Conservation (phyloP, 2,888 invertebrate genomes). For the Dromius quadrimaculatus region DNA sequence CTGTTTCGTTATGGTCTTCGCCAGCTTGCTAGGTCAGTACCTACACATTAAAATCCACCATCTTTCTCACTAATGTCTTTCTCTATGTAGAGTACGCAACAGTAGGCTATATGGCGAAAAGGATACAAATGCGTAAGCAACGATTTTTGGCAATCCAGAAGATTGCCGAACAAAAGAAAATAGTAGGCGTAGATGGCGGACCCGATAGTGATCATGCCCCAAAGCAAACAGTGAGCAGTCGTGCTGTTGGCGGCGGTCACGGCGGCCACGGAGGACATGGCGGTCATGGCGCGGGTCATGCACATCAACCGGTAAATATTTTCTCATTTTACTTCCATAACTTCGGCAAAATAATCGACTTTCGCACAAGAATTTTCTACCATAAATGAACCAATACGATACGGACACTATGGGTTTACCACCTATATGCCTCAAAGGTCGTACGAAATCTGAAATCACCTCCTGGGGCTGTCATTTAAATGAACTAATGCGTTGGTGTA, state of each 20-base stretch:
- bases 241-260: constrained; percentile 69
- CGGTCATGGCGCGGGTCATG: constrained; percentile 68
- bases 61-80: neutral
- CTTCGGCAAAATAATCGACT: no score
- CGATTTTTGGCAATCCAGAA: constrained; percentile 91
- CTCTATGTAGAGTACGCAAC: constrained; percentile 91
- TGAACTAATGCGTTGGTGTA: no score
- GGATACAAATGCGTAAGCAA: constrained; percentile 96
- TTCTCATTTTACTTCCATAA: no score
- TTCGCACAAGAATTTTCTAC: no score
- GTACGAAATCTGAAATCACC: no score
- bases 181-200: constrained; percentile 82
- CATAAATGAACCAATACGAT: no score
- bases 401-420: no score
- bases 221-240: constrained; percentile 80
- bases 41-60: neutral
- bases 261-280: no score
- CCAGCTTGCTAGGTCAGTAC: constrained; percentile 90
- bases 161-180: constrained; percentile 92
- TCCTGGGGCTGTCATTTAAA: no score
- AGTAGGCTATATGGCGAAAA: constrained; percentile 97
- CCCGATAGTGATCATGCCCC: constrained; percentile 81
- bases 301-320: constrained; percentile 45
- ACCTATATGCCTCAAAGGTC: no score
- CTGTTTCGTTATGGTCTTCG: constrained; percentile 99